phyloP scores from a whole-genome alignment of 2,113 vertebrate species.

The Vireo altiloquus region DNA sequence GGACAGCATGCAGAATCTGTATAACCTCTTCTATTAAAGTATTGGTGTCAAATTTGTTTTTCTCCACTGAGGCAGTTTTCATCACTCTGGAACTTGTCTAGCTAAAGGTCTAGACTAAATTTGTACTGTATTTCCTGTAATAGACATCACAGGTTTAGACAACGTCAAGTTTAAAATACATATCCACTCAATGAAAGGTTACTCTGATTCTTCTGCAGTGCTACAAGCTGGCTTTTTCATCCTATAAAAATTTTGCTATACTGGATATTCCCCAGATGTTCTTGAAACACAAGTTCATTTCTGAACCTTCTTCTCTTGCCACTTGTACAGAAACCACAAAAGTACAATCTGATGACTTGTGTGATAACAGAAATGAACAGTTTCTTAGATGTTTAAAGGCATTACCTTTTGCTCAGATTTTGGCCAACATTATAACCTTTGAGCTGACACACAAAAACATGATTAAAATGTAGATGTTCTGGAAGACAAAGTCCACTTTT shows the following conservation, averaged over 20 bases:
- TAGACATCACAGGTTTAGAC: background rate
- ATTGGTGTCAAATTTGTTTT: background rate
- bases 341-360: background rate
- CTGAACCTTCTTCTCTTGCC: background rate
- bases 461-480: background rate
- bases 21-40: background rate
- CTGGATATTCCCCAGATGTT: background rate
- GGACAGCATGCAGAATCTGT: background rate
- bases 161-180: fast-evolving
- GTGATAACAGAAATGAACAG: background rate
- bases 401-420: background rate
- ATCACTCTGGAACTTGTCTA: background rate
- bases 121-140: background rate
- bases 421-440: background rate
- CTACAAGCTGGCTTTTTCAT: background rate
- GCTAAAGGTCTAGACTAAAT: background rate
- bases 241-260: background rate
- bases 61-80: background rate
- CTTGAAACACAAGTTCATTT: background rate
- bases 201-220: background rate
- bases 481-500: background rate
- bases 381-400: background rate
- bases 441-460: background rate
- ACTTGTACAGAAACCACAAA: fast-evolving
- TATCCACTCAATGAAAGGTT: background rate